Evolutionary conservation across 2,888 invertebrate species (phyloP), one percentile per base, ranked within the genome.

Genomic region (Dryobotodes eremita): DNA sequence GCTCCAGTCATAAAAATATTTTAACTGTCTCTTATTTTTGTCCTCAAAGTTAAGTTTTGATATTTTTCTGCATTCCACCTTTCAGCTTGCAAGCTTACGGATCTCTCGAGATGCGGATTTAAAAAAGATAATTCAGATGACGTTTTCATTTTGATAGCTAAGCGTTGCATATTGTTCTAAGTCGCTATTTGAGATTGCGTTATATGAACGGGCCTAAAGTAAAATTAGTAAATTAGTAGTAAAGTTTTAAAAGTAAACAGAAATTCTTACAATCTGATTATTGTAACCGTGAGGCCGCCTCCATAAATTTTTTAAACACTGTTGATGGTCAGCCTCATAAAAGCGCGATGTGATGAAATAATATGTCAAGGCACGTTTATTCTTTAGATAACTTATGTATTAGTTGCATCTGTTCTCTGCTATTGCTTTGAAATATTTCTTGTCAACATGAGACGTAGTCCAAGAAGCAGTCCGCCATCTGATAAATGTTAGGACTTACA

Each of bases 341-440:
- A 86, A 82, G 36, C 53, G n/a, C 48, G 53, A 78, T 85, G 81
- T 89, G 80, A 86, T 89, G 68, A 82, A 84, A 89, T 86, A 83
- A 89, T 85, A 86, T 88, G 87, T 85, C 87, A 74, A 84, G 83
- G 70, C 87, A 86, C 89, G 86, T 86, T 86, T 89, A 87, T 83
- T 86, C 83, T 75, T 81, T 83, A 83, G 86, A 88, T 88, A 88
- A 48, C 64, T 78, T 71, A 75, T 68, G 53, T 82, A 77, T 82
- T 53, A 64, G 11, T 77, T 77, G 48, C 62, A 76, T 61, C 26
- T 66, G 53, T 59, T 65, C 57, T 23, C 17, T 55, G 59, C 59
- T 53, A 59, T 66, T 59, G 50, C n/a, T 81, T 66, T 82, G 10
- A 65, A 65, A 61, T 36, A 65, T 66, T 53, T 59, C 17, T 65